Evolutionary conservation across 2,797 vertebrate genomes (phyloP), one percentile per base, ranked within the genome.

Genomic region (Masticophis lateralis): DNA sequence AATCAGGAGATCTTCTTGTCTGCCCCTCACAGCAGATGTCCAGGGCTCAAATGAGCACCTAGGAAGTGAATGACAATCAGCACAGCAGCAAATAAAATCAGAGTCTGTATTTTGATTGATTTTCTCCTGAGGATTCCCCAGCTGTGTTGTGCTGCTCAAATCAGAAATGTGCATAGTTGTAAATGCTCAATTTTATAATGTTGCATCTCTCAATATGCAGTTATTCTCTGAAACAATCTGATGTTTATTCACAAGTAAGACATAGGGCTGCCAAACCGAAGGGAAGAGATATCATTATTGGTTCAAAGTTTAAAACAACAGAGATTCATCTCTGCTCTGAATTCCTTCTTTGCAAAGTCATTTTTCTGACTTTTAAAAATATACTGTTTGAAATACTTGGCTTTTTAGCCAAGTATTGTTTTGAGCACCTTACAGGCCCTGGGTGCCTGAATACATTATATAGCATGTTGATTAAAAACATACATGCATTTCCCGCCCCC

Each of bases 361-460:
- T 6, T 51, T 88, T 92, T 55, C 6, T n/a, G 88, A 28, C 12
- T 89, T 88, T 86, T 5, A 3, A 28, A 20, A 88, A 90, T 27
- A 20, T 13, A 7, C 60, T 56, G 16, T 22, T 56, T 22, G 32
- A 90, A 83, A 89, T 55, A 86, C 1, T 22, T 69, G n/a, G 32
- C 51, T 12, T 47, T 90, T 66, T 28, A 43, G 51, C 69, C 55
- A 60, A 47, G n/a, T 51, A n/a, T 27, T 9, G 56, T 37, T 63
- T 56, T 92, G 61, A 89, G 56, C 13, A 60, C 12, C 2, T 87
- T 66, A 27, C 18, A 63, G 11, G 88, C 94, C 25, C n/a, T 94
- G 11, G 90, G 94, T 88, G 88, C 88, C 95, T 94, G 5, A 53
- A 95, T 93, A 53, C 95, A 94, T 97, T 97, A 96, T 94, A 88